Base-by-base conservation (phyloP, 2,113 vertebrate species). In the Zootoca vivipara region DNA sequence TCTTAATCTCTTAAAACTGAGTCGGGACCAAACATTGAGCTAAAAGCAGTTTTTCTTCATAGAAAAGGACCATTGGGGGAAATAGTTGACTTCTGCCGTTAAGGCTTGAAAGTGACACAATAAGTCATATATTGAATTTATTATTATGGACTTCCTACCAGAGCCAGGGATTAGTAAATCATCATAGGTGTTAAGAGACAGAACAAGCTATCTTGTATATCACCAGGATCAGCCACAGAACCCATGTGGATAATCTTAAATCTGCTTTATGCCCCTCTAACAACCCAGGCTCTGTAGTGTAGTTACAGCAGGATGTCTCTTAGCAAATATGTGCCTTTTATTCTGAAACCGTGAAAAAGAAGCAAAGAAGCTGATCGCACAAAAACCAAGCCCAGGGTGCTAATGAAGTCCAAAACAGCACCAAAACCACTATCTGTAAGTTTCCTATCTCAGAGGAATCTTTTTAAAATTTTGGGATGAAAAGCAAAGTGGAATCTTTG, bases 401-500 rank as follows among this genome's bases (percentile, higher is more conserved):
- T 35, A 28, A 16, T 13, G 58, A 28, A 13, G 35, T 33, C 5
- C 33, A 35, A 74, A 62, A 58, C 70, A 20, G 38, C 1, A 26
- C 46, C n/a, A 33, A 12, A 40, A 65, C 80, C 62, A 77, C 26
- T 5, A 22, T 56, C 16, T 12, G 15, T 87, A 24, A 8, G 58
- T 78, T 86, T 88, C 26, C 84, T 85, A 90, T 40, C n/a, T 73
- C 46, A 73, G 62, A 87, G 38, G 33, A n/a, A 12, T 42, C 52
- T 91, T 35, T 90, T 67, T 28, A 78, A 70, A 87, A 83, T 15
- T 90, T 46, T 56, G 69, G 86, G 88, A 67, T 30, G 81, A 89
- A 91, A 84, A 73, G 18, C 38, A 18, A 84, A 73, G 46, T 35
- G 24, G n/a, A 72, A 33, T 12, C 9, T 84, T 84, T 72, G 82